Conservation (phyloP, 2,888 invertebrate genomes). For the Dexiosoma caninum region DNA sequence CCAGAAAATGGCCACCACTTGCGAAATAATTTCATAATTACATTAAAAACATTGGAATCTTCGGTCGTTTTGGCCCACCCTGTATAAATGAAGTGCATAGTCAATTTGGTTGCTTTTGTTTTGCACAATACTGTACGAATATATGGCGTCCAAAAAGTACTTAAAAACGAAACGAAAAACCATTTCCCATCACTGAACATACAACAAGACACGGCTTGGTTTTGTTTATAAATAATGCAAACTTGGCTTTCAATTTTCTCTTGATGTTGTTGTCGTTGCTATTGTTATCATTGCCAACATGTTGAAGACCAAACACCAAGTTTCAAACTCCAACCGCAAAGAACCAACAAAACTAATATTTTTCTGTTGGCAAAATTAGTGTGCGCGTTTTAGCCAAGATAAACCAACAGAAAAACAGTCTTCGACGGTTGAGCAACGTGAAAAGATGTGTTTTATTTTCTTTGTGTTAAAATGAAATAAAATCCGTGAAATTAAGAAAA, state of each 20-base stretch:
- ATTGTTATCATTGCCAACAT: constrained; percentile 57
- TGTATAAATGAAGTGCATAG: too few relatives aligned
- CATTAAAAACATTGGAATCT: too few relatives aligned
- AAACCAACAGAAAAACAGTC: constrained; percentile 67
- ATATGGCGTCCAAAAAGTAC: too few relatives aligned
- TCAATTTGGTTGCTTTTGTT: too few relatives aligned
- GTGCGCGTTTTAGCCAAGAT: constrained; percentile 20
- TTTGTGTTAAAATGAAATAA: constrained; percentile 56
- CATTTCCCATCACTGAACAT: too few relatives aligned
- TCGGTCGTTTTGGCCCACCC: too few relatives aligned
- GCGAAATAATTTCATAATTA: too few relatives aligned
- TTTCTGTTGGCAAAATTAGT: constrained; percentile 39
- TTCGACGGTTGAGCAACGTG: constrained; percentile 70
- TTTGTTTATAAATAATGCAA: constrained; percentile 45
- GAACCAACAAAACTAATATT: constrained; percentile 57
- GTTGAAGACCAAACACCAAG: constrained; percentile 67
- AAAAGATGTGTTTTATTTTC: constrained; percentile 68
- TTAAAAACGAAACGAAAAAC: too few relatives aligned
- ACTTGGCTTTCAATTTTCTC: constrained; percentile 39
- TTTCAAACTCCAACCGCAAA: constrained; percentile 67
- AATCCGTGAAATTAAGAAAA: constrained; percentile 40
- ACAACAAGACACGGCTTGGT: too few relatives aligned
- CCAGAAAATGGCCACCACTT: too few relatives aligned
- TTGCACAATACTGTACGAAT: too few relatives aligned
- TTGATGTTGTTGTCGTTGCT: not conserved